Evolutionary conservation across 2,888 invertebrate species (phyloP).

Genomic region (Mycalesis mineus): DNA sequence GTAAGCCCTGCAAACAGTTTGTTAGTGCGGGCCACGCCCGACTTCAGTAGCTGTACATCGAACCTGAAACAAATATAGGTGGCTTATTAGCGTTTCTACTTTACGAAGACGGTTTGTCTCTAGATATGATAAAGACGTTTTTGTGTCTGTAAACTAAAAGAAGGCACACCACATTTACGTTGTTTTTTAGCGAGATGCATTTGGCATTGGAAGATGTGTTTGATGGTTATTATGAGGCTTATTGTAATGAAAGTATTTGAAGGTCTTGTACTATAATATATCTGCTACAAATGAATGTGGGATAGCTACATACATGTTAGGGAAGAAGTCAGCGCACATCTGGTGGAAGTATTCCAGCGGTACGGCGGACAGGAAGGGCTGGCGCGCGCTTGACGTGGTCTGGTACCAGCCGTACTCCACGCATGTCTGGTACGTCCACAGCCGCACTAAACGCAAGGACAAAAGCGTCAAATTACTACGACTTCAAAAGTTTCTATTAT

Average conservation of each 20-base stretch:
- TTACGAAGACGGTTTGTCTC: too few species aligned
- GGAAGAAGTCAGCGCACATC: slow-evolving; percentile 63
- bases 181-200: too few species aligned
- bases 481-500: too few species aligned
- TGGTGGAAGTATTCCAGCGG: slow-evolving; percentile 71
- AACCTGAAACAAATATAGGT: slow-evolving; percentile 40
- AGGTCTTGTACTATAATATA: too few species aligned
- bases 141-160: too few species aligned
- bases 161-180: too few species aligned
- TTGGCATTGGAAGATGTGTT: too few species aligned
- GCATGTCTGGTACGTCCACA: slow-evolving; percentile 92
- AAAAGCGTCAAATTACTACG: neutral
- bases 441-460: slow-evolving; percentile 73
- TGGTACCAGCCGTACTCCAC: slow-evolving; percentile 92
- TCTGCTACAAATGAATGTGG: too few species aligned
- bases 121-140: too few species aligned
- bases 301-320: slow-evolving; percentile 43
- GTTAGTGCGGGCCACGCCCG: slow-evolving; percentile 67
- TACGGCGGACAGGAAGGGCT: slow-evolving; percentile 80
- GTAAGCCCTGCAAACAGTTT: slow-evolving; percentile 50
- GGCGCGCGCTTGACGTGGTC: slow-evolving; percentile 79
- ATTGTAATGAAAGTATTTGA: too few species aligned
- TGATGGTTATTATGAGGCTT: too few species aligned
- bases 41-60: slow-evolving; percentile 44
- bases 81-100: neutral